Base-by-base conservation (phyloP, 2,113 vertebrate genomes). In the Columbina picui region DNA sequence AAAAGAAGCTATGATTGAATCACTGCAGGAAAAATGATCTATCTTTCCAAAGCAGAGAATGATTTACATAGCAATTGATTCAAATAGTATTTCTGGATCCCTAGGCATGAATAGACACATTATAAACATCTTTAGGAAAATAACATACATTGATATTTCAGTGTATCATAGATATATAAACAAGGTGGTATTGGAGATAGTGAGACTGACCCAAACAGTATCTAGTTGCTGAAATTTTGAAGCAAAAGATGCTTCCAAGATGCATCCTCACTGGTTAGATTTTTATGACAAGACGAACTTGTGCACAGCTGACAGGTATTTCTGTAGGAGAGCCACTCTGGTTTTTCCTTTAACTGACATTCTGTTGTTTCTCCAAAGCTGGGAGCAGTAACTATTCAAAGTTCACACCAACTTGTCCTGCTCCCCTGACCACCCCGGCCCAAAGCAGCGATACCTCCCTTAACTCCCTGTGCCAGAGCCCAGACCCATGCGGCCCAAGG, bases 21-120 rank as follows among this genome's bases (percentile, higher is more conserved):
- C 94, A 90, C 76, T 80, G 79, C 93, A 67, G 50, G 85, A 90
- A 88, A 95, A 97, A 80, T 14, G 26, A 95, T 94, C 82, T 91
- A 22, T 80, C 93, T 88, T 90, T 85, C 70, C 87, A 85, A 91
- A 95, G 84, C 89, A 91, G 55, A 94, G 82, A 84, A 91, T 69
- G 55, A 95, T 91, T 91, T 93, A 96, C 81, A 95, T 91, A 85
- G 70, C 87, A 1, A 76, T 87, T 80, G 87, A 94, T 89, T 91
- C 81, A 43, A 68, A 85, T 1, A 73, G 84, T 41, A 84, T 83
- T 94, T 90, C 87, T 86, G 68, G 82, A 89, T 91, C 70, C 57
- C 61, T 30, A 81, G 82, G 84, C 67, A 80, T 2, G 11, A 93
- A 76, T 0, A 81, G 93, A 84, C 84, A 80, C 78, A 70, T 89